Percentiles rank a stretch among this genome's conserved stretches.
These are phyloP conservation scores for Nannoperca australis DNA, from an alignment of 2,797 vertebrate genomes.

Conservation along the genomic window DNA sequence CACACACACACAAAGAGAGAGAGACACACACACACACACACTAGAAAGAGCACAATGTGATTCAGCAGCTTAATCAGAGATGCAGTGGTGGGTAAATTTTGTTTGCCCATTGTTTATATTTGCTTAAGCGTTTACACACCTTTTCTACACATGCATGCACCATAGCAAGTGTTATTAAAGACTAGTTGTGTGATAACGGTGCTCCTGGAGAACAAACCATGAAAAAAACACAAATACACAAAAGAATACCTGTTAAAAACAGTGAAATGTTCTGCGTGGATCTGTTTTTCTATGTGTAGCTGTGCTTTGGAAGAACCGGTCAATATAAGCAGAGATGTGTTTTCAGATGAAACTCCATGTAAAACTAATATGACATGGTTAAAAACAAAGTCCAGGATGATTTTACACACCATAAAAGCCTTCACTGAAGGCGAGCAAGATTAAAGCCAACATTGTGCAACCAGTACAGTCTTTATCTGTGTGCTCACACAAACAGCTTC, in stretches of 20 bases:
- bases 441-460: background rate
- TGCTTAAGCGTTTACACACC: slow-evolving; percentile 16
- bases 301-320: background rate
- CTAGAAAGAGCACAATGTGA: slow-evolving; percentile 15
- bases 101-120: slow-evolving; percentile 19
- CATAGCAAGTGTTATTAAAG: slow-evolving; percentile 9
- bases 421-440: slow-evolving; percentile 1
- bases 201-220: background rate
- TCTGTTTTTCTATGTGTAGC: background rate
- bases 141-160: slow-evolving; percentile 21
- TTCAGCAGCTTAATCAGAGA: slow-evolving; percentile 45
- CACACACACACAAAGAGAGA: slow-evolving; percentile 12
- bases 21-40: slow-evolving; percentile 14
- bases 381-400: background rate
- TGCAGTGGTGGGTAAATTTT: background rate
- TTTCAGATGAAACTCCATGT: background rate
- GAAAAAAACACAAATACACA: background rate
- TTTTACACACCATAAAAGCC: background rate
- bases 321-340: background rate
- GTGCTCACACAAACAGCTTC: slow-evolving; percentile 7
- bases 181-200: background rate
- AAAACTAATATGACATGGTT: background rate
- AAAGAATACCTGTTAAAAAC: background rate
- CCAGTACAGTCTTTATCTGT: background rate
- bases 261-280: background rate